phyloP scores from a whole-genome alignment of 1,140 invertebrate genomes.

The Magallana angulata region DNA sequence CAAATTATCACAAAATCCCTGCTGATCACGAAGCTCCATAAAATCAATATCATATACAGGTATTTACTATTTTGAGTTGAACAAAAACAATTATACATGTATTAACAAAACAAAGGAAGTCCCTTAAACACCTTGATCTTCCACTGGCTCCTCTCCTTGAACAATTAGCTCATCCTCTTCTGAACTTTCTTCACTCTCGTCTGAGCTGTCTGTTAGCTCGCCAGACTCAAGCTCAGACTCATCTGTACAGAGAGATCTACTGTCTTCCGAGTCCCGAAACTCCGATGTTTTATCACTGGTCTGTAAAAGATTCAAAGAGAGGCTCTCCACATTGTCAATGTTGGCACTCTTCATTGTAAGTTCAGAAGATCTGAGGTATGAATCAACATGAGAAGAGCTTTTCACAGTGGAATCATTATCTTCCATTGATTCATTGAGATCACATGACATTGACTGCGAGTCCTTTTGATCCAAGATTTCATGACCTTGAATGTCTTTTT shows the following conservation, averaged over 20 bases:
- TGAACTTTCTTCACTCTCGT: conserved; percentile 22
- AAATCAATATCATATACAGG: too few relatives aligned
- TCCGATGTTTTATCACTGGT: neutral
- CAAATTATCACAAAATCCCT: too few relatives aligned
- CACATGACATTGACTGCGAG: neutral
- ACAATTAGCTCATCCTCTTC: neutral
- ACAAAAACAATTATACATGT: too few relatives aligned
- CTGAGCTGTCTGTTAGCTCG: conserved; percentile 43
- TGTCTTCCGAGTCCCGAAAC: neutral
- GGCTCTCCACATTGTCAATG: neutral
- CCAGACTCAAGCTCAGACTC: conserved; percentile 53
- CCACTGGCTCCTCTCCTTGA: neutral
- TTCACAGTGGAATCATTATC: neutral
- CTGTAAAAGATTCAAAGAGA: neutral
- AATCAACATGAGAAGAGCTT: conserved; percentile 4
- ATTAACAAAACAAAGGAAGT: too few relatives aligned
- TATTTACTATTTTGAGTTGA: too few relatives aligned
- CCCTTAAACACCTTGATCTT: conserved; percentile 23
- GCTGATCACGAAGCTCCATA: too few relatives aligned
- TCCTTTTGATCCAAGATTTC: neutral
- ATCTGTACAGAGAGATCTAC: conserved; percentile 40
- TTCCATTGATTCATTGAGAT: neutral
- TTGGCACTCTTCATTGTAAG: too few relatives aligned
- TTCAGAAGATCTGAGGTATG: neutral
- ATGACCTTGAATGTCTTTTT: neutral